Evolutionary conservation across 53 echinoderm and acorn worm genomes (phyloP).

Genomic region (Luidia sarsii): DNA sequence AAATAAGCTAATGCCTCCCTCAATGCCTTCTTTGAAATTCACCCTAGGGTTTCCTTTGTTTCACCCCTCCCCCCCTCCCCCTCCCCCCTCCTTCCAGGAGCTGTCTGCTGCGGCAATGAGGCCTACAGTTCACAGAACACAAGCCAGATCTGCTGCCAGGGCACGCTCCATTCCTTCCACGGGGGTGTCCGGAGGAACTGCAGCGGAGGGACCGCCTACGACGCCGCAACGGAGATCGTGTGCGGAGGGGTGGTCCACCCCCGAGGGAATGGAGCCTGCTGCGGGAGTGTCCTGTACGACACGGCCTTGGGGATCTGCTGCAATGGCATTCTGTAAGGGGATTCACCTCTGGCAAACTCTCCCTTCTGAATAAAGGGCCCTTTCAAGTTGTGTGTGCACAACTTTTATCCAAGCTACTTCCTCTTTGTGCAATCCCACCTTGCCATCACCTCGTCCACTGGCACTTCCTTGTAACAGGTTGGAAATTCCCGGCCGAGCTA

Average conservation of each 20-base stretch:
- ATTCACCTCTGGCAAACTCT: too few relatives aligned
- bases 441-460: too few relatives aligned
- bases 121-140: conserved; percentile 1
- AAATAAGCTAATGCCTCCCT: too few relatives aligned
- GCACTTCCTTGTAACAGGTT: too few relatives aligned
- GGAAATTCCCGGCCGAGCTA: too few relatives aligned
- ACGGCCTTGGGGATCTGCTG: conserved; percentile 59
- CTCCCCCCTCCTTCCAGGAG: conserved; percentile 24
- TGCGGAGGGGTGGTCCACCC: conserved; percentile 71
- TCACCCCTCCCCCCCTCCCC: background rate
- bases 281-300: conserved; percentile 59
- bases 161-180: conserved; percentile 48
- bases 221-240: conserved; percentile 60
- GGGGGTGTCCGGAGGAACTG: conserved; percentile 57
- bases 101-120: conserved; percentile 64
- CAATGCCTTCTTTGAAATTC: background rate
- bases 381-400: too few relatives aligned
- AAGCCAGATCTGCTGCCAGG: conserved; percentile 68
- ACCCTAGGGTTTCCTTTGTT: background rate
- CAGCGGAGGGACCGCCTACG: conserved; percentile 65
- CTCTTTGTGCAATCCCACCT: too few relatives aligned
- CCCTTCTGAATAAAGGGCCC: too few relatives aligned
- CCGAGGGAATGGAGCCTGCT: conserved; percentile 55
- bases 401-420: too few relatives aligned
- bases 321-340: conserved; percentile 37